Base-by-base conservation (phyloP, 2,888 invertebrate species). In the Trissoscelio sp. region DNA sequence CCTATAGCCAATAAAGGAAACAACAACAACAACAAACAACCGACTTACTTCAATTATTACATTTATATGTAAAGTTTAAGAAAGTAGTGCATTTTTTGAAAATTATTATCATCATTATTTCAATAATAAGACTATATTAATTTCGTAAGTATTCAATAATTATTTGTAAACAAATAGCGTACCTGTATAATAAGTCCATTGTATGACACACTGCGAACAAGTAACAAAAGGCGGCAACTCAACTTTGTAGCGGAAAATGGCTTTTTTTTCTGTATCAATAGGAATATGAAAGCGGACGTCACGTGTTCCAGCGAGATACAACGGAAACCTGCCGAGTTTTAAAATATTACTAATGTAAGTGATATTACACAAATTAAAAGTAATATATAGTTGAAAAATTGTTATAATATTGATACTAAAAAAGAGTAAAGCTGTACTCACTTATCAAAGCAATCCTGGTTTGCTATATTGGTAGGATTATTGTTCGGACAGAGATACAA, bases 181-280 rank as follows among this genome's bases (percentile, higher is more conserved):
- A 94, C 96, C 96, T 73, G 97, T 97, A 85, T 95, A 96, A 90
- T 97, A 98, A 73, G 95, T 97, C 98, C 98, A 98, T 89, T 97
- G 97, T n/a, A 98, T 90, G 3, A 98, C 96, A 88, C 98, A 98
- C 86, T 97, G 97, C 0, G 96, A 95, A 88, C 97, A 98, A 0
- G 96, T 96, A 1, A 98, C 91, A 87, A 95, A 96, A 0, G 96
- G 93, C 0, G 98, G 98, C 58, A 98, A 92, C 2, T 94, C 93
- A 0, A 97, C 96, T 82, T 94, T 93, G 90, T 97, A 96, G 70
- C 94, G 93, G 85, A 94, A 94, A 42, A 92, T 91, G 12, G 90
- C 93, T 77, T 92, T 92, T 92, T 96, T 96, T 58, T 94, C 94
- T 2, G 95, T 94, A 85, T 96, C 95, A 75, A 93, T 91, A 0